Base-by-base conservation (phyloP, 1,140 invertebrate species). In the Macrostomum lignano region DNA sequence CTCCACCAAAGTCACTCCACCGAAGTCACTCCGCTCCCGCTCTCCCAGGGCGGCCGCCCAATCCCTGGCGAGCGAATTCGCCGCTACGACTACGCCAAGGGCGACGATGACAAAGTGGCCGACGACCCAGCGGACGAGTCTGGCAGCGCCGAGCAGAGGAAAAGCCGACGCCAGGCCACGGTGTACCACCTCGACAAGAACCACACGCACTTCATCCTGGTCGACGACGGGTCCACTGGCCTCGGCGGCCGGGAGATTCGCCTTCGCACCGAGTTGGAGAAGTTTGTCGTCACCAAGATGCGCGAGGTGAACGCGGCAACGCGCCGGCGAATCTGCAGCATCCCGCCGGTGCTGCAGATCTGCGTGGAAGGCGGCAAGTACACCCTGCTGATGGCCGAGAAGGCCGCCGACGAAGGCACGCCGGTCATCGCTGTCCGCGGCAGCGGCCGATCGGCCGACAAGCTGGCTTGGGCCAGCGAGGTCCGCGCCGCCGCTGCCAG, bases 161-260 rank as follows among this genome's bases (percentile, higher is more conserved):
- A n/a, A n/a, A n/a, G n/a, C n/a, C n/a, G n/a, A n/a, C n/a, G n/a
- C n/a, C n/a, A n/a, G n/a, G n/a, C n/a, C n/a, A n/a, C n/a, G n/a
- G n/a, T n/a, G n/a, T n/a, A n/a, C 1, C 44, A 47, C 7, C 38
- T 61, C 4, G 54, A 60, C 41, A 48, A 46, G 10, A 53, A 60
- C 39, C 57, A 61, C 40, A 57, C 58, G 1, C 58, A 61, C 41
- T 61, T 60, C 38, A 41, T 61, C 7, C 38, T 61, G 11, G 49
- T 61, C 1, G 58, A 61, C 38, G 45, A 61, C 42, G 57, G 58
- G 0, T 45, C 45, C 2, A 44, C 48, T n/a, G 38, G 43, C n/a
- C 42, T 40, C 19, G 57, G 46, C 40, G 55, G 55, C 3, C 42
- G 36, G 7, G 49, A 53, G 37, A 55, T 55, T 28, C 35, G 45